Evolutionary conservation across 2,888 invertebrate genomes (phyloP), one percentile per base, ranked within the genome.

Genomic region (Melinaea menophilus): DNA sequence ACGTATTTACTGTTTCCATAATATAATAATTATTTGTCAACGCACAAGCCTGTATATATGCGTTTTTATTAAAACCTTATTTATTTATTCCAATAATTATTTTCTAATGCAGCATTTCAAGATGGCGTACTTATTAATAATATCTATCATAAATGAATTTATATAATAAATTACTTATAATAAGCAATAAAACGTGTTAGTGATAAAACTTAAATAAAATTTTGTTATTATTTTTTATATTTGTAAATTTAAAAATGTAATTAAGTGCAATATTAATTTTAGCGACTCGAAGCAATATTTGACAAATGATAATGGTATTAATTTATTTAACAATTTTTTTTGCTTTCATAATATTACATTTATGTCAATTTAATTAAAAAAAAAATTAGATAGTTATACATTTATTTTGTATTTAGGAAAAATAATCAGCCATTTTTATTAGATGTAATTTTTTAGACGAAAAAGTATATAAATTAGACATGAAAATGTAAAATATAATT

Each of bases 111-210:
- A 41, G 41, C 41, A 41, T 41, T 41, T 41, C 41, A 41, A 41
- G 11, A 41, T 41, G 41, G 41, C 41, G 41, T 41, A 41, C 9
- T 41, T 41, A 41, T 41, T 41, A 41, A 41, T 61, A 56, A 45
- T 41, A 56, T 31, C 46, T 56, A 55, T 61, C 56, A 61, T 61
- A 61, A 62, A 62, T 62, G 61, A 62, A 62, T 62, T 62, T 62
- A 62, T 62, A 62, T 58, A 34, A 31, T 57, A 57, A 58, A 35
- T 62, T 56, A 56, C 47, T 22, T 48, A 56, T 61, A 41, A 47
- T 85, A 85, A 86, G 86, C 86, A 86, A 87, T 88, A 88, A 84
- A 79, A 68, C 72, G 86, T 84, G 82, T 90, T 88, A 89, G 89
- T 84, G 83, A 85, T 83, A 82, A 77, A 66, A 75, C 79, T 69